Evolutionary conservation across 2,113 vertebrate species (phyloP).

Genomic region (Butorides virescens): DNA sequence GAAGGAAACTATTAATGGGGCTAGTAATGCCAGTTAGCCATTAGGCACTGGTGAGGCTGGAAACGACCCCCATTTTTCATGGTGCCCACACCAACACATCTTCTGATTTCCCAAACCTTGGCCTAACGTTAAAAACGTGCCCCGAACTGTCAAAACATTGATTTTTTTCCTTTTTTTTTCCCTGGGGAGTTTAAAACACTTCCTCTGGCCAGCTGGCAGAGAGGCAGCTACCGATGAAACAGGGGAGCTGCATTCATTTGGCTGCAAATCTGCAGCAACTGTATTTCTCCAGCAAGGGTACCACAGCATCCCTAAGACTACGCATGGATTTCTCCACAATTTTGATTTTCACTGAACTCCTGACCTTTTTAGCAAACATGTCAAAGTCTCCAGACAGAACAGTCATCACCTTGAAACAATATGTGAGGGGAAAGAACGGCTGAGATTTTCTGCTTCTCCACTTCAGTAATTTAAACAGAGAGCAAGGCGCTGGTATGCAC

Average conservation of each 20-base stretch:
- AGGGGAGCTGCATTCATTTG: neutral
- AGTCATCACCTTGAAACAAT: constrained; percentile 67
- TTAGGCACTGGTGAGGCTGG: neutral
- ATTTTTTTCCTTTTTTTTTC: neutral
- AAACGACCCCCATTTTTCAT: neutral
- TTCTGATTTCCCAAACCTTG: neutral
- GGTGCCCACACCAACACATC: neutral
- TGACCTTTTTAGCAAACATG: constrained; percentile 69
- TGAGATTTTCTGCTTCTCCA: constrained; percentile 46
- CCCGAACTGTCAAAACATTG: neutral
- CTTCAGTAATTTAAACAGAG: constrained; percentile 34
- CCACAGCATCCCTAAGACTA: neutral
- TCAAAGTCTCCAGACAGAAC: constrained; percentile 64
- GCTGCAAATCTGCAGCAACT: neutral
- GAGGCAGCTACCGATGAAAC: neutral
- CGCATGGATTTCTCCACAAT: neutral
- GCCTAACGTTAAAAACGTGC: neutral
- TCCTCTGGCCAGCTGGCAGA: neutral
- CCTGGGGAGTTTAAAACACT: neutral
- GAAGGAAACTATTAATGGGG: neutral
- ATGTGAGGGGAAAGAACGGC: neutral
- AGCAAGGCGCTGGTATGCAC: constrained; percentile 17
- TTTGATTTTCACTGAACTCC: constrained; percentile 60
- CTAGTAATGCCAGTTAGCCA: neutral
- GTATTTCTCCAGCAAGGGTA: neutral